phyloP scores from a whole-genome alignment of 1,140 invertebrate species.

The Anoplophora glabripennis region DNA sequence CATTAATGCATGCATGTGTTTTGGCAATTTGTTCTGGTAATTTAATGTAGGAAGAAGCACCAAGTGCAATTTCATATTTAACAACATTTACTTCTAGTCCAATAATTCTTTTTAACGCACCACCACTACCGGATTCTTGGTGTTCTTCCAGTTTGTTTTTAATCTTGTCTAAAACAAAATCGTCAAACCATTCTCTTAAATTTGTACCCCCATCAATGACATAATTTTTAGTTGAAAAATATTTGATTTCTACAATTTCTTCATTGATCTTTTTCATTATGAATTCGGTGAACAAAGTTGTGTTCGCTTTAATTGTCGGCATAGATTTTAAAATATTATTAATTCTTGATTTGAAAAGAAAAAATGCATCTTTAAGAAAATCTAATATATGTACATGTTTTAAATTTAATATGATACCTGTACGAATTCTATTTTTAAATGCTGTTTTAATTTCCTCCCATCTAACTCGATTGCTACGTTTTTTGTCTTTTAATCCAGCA shows the following conservation, averaged over 20 bases:
- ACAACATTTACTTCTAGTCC: not conserved
- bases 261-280: not conserved
- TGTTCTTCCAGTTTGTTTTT: not conserved
- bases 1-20: conserved; percentile 14
- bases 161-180: not conserved
- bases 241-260: not conserved
- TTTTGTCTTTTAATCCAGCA: too few species aligned
- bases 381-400: too few species aligned
- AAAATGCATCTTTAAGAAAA: too few species aligned
- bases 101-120: not conserved
- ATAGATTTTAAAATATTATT: not conserved
- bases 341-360: not conserved
- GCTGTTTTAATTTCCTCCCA: too few species aligned
- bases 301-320: not conserved
- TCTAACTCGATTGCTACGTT: too few species aligned
- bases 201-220: not conserved
- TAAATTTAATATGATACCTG: too few species aligned
- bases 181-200: not conserved
- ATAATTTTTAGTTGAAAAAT: not conserved
- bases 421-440: too few species aligned
- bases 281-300: not conserved
- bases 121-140: not conserved
- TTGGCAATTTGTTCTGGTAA: not conserved
- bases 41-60: not conserved
- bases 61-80: not conserved